Conservation (phyloP, 2,888 invertebrate genomes). For the Drosophila nr. perissopoda region DNA sequence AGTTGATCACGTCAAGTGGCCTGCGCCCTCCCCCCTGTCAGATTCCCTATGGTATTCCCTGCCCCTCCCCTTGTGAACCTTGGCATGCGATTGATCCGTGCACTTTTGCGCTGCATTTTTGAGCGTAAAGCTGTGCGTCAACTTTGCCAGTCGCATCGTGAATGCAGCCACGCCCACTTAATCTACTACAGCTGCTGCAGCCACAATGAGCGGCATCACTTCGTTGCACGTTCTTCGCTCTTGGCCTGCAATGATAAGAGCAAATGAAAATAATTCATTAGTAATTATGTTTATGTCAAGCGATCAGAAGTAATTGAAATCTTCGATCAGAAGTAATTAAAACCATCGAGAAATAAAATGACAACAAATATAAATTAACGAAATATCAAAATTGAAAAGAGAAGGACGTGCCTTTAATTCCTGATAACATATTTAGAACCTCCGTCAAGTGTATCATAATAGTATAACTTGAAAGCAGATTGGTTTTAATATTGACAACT, state of each 20-base stretch:
- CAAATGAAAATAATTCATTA: not conserved
- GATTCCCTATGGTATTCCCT: not conserved
- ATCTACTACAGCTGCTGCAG: slow-evolving; percentile 35
- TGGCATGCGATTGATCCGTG: slow-evolving; percentile 61
- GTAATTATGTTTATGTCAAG: not conserved
- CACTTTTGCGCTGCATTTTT: slow-evolving; percentile 80
- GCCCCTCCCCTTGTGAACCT: slow-evolving; percentile 52
- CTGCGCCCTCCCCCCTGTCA: not conserved
- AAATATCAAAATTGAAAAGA: not conserved
- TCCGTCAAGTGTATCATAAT: too few species aligned
- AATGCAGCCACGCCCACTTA: slow-evolving; percentile 53
- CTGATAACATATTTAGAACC: not conserved
- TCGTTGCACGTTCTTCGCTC: slow-evolving; percentile 11
- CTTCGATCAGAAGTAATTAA: not conserved
- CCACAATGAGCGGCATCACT: slow-evolving; percentile 33
- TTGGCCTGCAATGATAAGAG: slow-evolving; percentile 35
- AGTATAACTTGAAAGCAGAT: not conserved
- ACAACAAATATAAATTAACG: not conserved
- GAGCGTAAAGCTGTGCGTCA: slow-evolving; percentile 80
- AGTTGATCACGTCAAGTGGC: not conserved
- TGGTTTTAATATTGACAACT: not conserved
- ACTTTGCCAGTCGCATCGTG: slow-evolving; percentile 83
- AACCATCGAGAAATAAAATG: not conserved
- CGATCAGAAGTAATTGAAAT: not conserved
- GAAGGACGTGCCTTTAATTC: not conserved